These are phyloP conservation scores for Bugula neritina DNA, from an alignment of 2,888 invertebrate species.

Conservation along the genomic window DNA sequence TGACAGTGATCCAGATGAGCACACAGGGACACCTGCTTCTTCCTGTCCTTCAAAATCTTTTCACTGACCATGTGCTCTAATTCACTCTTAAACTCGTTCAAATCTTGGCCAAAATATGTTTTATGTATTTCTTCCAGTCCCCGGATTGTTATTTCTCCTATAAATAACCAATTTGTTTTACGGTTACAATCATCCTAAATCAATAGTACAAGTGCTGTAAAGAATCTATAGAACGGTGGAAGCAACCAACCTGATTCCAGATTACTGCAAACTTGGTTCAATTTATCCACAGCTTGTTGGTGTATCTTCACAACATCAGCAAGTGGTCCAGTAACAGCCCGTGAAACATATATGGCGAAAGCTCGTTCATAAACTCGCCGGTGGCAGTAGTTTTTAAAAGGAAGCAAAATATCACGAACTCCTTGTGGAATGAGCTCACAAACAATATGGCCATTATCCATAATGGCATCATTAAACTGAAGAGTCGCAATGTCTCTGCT, in stretches of 20 bases:
- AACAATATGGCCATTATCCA: background rate
- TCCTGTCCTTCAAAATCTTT: constrained; percentile 27
- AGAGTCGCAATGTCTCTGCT: background rate
- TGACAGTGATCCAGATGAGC: constrained; percentile 31
- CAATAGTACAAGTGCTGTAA: too few relatives aligned
- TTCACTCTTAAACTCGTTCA: background rate
- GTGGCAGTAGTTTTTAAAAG: background rate
- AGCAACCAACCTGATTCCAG: background rate
- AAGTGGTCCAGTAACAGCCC: background rate
- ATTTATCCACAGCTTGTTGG: background rate
- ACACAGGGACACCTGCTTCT: constrained; percentile 32
- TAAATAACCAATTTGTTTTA: background rate
- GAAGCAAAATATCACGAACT: background rate
- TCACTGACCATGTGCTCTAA: background rate
- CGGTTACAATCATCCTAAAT: background rate
- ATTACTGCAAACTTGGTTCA: background rate
- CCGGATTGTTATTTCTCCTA: background rate
- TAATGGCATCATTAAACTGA: background rate
- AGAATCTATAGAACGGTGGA: too few relatives aligned
- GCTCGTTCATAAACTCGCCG: background rate
- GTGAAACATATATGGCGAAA: background rate
- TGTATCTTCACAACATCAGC: background rate
- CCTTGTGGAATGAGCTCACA: background rate
- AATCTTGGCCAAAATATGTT: background rate
- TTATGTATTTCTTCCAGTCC: background rate